Evolutionary conservation across 2,113 vertebrate genomes (phyloP), one percentile per base, ranked within the genome.

Genomic region (Chrysochloris asiatica): DNA sequence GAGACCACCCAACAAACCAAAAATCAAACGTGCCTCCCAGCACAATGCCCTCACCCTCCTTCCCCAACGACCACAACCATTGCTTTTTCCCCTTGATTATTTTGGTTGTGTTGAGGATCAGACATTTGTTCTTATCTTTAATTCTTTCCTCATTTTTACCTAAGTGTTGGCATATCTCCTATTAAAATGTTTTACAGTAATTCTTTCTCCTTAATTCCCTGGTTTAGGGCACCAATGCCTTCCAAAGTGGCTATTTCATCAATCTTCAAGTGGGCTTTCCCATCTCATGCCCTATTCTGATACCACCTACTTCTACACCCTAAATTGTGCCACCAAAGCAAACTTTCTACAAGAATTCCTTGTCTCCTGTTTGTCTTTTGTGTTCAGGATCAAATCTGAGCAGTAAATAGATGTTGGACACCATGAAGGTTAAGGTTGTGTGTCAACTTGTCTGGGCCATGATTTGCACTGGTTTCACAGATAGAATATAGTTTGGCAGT

Each of bases 1-100:
- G 83, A 93, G 93, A 94, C 88, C 79, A 93, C 85, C 75, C 92
- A 91, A 47, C 30, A 71, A 52, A 67, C 38, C 28, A 6, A 41
- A 85, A 76, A 8, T 7, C 75, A 59, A 69, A 38, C 50, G 88
- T 79, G 28, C 36, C 50, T 83, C 69, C 36, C 50, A 24, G 36
- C 7, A 0, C 73, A 14, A 11, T 6, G 11, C 22, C 28, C 71
- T 89, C 65, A 50, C 56, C 50, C 63, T 61, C n/a, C 63, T 54
- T 77, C 33, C 78, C 77, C 56, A 82, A 22, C 8, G 41, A 24
- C 16, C 10, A 30, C 0, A 19, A 76, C 30, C 56, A 12, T 76
- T 22, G 86, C 71, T 47, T 84, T 9, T 5, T 41, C 61, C 88
- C 47, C 71, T 54, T 91, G 4, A 3, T 65, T 61, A 76, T 85